These are phyloP conservation scores for Halyomorpha halys DNA, from an alignment of 1,140 invertebrate genomes.

Conservation along the genomic window DNA sequence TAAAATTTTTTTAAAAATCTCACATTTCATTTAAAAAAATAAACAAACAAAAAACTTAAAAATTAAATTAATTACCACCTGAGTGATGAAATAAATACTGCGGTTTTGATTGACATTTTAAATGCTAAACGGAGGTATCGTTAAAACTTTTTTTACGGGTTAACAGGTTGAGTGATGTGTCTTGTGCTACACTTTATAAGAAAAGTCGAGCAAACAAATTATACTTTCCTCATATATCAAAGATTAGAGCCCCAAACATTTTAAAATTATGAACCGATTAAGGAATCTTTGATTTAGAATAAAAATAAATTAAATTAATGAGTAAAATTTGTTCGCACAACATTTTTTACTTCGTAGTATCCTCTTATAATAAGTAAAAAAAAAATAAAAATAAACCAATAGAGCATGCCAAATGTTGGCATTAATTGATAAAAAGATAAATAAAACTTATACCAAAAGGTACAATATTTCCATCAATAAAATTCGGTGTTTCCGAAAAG, in stretches of 20 bases:
- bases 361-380: background rate
- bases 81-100: constrained; percentile 12
- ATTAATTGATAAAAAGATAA: constrained; percentile 3
- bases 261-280: too few species aligned
- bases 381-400: background rate
- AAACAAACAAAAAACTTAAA: constrained; percentile 1
- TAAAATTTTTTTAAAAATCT: constrained; percentile 4
- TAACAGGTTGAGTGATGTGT: too few species aligned
- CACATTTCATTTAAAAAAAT: background rate
- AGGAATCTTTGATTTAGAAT: too few species aligned
- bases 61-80: constrained; percentile 8
- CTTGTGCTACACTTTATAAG: too few species aligned
- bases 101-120: background rate
- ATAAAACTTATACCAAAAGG: constrained; percentile 5
- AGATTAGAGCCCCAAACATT: too few species aligned
- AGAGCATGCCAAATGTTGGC: constrained; percentile 2
- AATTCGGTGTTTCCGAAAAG: constrained; percentile 4
- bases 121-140: constrained; percentile 4
- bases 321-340: too few species aligned
- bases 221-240: too few species aligned
- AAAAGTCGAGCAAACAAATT: too few species aligned
- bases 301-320: too few species aligned
- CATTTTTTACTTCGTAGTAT: too few species aligned
- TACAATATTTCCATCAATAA: constrained; percentile 9
- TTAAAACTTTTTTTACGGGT: too few species aligned